A percentile compares a stretch with the other conserved stretches of the same genome.
These are phyloP conservation scores for Lichenostomus cassidix DNA, from an alignment of 2,113 vertebrate species.

Conservation along the genomic window DNA sequence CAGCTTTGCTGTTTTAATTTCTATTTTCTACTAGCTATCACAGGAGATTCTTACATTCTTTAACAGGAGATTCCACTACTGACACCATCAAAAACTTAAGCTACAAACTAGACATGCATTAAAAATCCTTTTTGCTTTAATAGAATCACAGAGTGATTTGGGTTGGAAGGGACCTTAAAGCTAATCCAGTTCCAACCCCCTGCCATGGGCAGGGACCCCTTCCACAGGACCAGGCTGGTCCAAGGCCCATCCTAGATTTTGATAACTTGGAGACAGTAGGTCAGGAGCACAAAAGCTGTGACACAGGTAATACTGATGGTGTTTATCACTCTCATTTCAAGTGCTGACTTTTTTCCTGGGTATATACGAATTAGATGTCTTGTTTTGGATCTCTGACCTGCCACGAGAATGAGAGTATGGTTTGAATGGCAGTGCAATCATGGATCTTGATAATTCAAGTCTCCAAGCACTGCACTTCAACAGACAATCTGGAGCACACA, in stretches of 20 bases:
- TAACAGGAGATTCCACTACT: background rate
- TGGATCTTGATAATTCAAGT: background rate
- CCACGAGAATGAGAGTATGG: background rate
- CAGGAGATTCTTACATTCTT: background rate
- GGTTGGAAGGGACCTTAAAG: background rate
- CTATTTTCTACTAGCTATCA: background rate
- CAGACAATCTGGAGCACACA: background rate
- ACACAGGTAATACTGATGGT: background rate
- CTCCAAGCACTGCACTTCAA: background rate
- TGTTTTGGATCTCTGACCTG: background rate
- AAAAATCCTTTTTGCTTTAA: background rate
- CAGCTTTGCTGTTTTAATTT: background rate
- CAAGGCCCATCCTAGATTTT: background rate
- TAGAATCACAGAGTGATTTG: background rate
- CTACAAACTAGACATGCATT: background rate
- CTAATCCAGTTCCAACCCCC: background rate
- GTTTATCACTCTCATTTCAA: background rate
- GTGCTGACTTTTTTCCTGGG: background rate
- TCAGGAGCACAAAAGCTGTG: background rate
- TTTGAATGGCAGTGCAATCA: background rate
- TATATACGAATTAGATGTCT: rapidly evolving
- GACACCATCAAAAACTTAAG: background rate
- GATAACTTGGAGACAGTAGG: background rate
- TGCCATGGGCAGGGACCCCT: background rate
- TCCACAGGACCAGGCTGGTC: background rate